These are phyloP conservation scores for Pelecanoides urinatrix DNA, from an alignment of 2,113 vertebrate species.

Conservation along the genomic window DNA sequence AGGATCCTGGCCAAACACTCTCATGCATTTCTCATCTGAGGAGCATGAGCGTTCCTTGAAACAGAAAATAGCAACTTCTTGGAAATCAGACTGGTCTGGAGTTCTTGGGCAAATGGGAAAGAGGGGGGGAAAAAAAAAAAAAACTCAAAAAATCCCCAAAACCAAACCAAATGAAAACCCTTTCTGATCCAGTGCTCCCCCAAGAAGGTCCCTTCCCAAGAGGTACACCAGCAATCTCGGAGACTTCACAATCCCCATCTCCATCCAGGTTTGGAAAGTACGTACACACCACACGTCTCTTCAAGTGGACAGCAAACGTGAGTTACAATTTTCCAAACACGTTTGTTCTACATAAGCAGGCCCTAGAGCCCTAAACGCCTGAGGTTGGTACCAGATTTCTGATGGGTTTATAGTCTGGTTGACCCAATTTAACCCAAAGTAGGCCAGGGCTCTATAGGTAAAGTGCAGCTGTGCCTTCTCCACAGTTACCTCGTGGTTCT, in stretches of 20 bases:
- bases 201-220: neutral
- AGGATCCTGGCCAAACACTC: neutral
- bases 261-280: neutral
- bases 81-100: neutral
- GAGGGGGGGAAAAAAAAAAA: neutral
- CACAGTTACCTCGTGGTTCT: neutral
- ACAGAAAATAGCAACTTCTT: neutral
- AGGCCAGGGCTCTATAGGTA: constrained; percentile 39
- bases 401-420: neutral
- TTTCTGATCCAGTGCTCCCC: neutral
- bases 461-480: neutral
- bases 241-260: neutral
- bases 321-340: neutral
- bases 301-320: neutral
- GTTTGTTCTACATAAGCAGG: neutral
- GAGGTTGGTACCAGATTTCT: neutral
- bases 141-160: neutral
- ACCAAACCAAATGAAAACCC: neutral
- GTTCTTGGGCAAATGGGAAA: neutral
- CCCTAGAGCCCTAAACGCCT: neutral
- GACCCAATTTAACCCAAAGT: constrained; percentile 26
- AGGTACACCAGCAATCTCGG: neutral
- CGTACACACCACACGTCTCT: neutral
- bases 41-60: neutral
- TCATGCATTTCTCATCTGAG: neutral